Evolutionary conservation across 2,797 vertebrate species (phyloP).

Genomic region (Sebastes nivosus): DNA sequence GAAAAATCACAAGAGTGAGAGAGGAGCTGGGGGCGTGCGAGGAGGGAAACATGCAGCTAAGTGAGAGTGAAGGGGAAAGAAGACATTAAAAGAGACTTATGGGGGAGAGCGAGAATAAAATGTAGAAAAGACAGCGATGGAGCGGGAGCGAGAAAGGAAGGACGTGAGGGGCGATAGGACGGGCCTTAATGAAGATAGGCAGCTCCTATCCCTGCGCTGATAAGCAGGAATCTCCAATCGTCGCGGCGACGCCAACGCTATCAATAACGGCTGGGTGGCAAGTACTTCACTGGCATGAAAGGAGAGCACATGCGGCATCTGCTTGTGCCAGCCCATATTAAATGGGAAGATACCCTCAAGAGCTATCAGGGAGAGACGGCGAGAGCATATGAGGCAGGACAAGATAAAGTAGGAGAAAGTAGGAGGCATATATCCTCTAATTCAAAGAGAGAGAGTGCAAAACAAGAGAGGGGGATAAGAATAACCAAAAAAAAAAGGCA

Average conservation of each 20-base stretch:
- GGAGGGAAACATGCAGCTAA: constrained; percentile 66
- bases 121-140: constrained; percentile 35
- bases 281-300: constrained; percentile 57
- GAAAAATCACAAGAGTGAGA: constrained; percentile 70
- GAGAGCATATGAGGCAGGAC: constrained; percentile 11
- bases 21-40: constrained; percentile 53
- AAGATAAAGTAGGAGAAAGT: constrained; percentile 28
- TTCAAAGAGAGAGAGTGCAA: constrained; percentile 38
- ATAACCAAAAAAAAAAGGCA: constrained; percentile 18
- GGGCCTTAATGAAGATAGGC: constrained; percentile 79
- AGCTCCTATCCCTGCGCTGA: constrained; percentile 61
- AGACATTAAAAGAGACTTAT: constrained; percentile 64
- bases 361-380: constrained; percentile 19
- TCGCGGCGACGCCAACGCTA: constrained; percentile 36
- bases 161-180: constrained; percentile 46
- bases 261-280: constrained; percentile 68
- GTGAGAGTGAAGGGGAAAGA: constrained; percentile 63
- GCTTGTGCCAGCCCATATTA: constrained; percentile 61
- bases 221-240: constrained; percentile 66
- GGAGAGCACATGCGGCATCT: constrained; percentile 43
- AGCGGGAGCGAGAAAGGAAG: constrained; percentile 18
- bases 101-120: constrained; percentile 37
- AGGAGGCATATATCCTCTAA: constrained; percentile 40
- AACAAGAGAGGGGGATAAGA: constrained; percentile 22
- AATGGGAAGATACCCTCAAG: constrained; percentile 47